These are phyloP conservation scores for Batillaria attramentaria DNA, from an alignment of 1,140 invertebrate genomes.

Conservation along the genomic window DNA sequence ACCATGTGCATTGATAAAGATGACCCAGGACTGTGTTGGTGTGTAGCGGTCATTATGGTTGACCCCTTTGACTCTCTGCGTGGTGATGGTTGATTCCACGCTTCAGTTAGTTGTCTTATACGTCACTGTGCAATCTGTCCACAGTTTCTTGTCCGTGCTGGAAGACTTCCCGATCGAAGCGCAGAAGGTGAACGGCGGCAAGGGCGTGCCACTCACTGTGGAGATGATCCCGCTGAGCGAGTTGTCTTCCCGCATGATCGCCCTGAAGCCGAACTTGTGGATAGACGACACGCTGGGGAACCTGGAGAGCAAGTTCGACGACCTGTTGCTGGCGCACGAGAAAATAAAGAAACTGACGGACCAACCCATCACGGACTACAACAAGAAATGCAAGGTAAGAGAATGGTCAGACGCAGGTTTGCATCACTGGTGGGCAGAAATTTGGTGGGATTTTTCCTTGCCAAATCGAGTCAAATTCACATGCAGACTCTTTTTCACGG, in stretches of 20 bases:
- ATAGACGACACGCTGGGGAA: conserved; percentile 7
- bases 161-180: conserved; percentile 33
- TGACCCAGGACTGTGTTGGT: too few species aligned
- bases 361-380: neutral
- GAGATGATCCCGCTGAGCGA: conserved; percentile 34
- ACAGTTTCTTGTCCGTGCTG: conserved; percentile 31
- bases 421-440: too few species aligned
- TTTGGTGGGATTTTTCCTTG: too few species aligned
- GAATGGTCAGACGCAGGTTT: too few species aligned
- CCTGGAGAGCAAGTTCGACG: conserved; percentile 34
- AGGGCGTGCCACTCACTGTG: conserved; percentile 28
- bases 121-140: too few species aligned
- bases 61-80: too few species aligned
- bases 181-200: conserved; percentile 26
- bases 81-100: too few species aligned
- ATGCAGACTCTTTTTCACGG: too few species aligned
- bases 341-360: conserved; percentile 9
- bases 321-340: conserved; percentile 31
- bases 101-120: too few species aligned
- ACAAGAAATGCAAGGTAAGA: conserved; percentile 23
- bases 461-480: too few species aligned
- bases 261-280: conserved; percentile 9
- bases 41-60: too few species aligned
- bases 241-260: conserved; percentile 32
- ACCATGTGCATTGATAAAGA: too few species aligned